Conservation (phyloP, 2,888 invertebrate genomes). For the Meteorus cinctellus region DNA sequence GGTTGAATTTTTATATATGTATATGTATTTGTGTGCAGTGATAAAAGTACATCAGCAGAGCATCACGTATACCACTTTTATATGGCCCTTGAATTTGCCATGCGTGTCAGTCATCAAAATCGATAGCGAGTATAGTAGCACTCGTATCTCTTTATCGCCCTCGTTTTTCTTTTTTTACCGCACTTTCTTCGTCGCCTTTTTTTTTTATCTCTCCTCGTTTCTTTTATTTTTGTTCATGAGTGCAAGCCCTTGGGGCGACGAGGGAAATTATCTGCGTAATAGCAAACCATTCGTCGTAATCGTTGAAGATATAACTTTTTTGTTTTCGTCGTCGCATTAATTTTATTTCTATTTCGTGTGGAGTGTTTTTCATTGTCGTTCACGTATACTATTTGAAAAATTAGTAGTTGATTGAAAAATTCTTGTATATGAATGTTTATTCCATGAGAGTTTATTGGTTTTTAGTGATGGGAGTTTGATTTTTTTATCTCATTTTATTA, state of each 20-base stretch:
- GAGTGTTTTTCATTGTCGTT: neutral
- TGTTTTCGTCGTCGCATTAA: neutral
- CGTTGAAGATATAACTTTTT: neutral
- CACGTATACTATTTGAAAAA: neutral
- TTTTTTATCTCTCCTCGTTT: neutral
- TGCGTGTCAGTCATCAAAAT: conserved; percentile 3
- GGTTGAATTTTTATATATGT: neutral
- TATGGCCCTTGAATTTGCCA: neutral
- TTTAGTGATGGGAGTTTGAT: neutral
- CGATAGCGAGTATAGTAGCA: conserved; percentile 6
- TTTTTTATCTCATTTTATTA: neutral
- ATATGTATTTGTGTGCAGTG: neutral
- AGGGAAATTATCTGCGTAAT: neutral
- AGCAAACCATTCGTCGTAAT: neutral
- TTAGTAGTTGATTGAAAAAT: neutral
- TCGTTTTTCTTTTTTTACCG: neutral
- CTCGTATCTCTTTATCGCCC: neutral
- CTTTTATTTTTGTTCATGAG: neutral
- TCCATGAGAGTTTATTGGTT: neutral
- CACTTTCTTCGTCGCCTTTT: neutral
- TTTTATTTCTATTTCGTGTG: neutral
- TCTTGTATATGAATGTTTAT: neutral
- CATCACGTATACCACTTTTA: conserved; percentile 13
- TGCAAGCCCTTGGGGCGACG: neutral
- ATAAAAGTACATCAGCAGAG: conserved; percentile 22